Evolutionary conservation across 1,140 invertebrate genomes (phyloP).

Genomic region (Temnothorax curvispinosus): DNA sequence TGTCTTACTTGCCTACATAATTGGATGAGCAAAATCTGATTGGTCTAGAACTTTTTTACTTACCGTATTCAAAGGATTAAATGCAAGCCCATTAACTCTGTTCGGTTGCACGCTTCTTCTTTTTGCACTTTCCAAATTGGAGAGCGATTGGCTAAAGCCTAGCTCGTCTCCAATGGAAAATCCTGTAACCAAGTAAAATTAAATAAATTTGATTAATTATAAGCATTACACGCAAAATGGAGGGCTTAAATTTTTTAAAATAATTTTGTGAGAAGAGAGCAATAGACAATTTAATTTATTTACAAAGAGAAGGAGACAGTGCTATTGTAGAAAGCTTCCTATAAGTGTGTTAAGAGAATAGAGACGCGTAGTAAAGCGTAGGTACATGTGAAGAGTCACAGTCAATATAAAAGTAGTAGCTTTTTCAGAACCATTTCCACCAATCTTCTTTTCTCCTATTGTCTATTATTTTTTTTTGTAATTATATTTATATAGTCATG

Average conservation of each 20-base stretch:
- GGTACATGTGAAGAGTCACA: neutral
- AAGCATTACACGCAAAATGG: neutral
- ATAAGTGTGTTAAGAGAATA: conserved; percentile 35
- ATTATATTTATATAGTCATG: neutral
- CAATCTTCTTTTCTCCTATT: neutral
- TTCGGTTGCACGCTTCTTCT: conserved; percentile 88
- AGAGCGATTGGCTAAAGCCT: conserved; percentile 92
- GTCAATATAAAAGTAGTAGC: neutral
- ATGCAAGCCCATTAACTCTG: conserved; percentile 58
- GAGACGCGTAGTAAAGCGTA: neutral
- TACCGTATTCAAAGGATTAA: conserved; percentile 46
- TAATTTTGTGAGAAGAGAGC: neutral
- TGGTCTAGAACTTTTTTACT: neutral
- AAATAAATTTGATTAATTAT: neutral
- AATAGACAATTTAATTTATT: conserved; percentile 15
- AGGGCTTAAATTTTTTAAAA: neutral
- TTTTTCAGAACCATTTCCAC: neutral
- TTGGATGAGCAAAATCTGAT: neutral
- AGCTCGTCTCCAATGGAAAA: conserved; percentile 94
- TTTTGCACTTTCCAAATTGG: conserved; percentile 89
- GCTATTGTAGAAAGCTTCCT: conserved; percentile 26
- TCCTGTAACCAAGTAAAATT: conserved; percentile 86
- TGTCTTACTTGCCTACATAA: neutral
- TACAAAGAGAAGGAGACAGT: neutral
- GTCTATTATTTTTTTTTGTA: neutral